Percentiles rank a stretch among this genome's conserved stretches.
phyloP scores from a whole-genome alignment of 2,888 invertebrate genomes.

The Eueremaeus valkanovi region DNA sequence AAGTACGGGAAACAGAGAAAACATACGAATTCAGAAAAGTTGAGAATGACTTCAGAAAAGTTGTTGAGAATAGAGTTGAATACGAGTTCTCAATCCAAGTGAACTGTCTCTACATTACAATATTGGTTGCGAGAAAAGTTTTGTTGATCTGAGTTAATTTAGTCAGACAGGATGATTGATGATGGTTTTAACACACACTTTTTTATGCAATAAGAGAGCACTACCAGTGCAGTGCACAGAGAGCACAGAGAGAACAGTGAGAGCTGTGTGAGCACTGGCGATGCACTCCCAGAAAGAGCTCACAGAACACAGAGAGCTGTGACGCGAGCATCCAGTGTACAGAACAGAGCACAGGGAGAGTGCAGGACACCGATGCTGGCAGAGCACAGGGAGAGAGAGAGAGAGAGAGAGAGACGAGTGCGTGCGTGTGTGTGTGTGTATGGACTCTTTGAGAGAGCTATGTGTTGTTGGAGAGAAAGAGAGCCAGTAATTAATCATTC shows the following conservation, averaged over 20 bases:
- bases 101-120: conserved; percentile 40
- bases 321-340: too few relatives aligned
- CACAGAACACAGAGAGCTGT: background rate
- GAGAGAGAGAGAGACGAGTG: background rate
- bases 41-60: conserved; percentile 28
- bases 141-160: conserved; percentile 47
- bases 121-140: conserved; percentile 41
- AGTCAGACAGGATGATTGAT: conserved; percentile 48
- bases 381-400: conserved; percentile 9
- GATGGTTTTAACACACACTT: conserved; percentile 40
- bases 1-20: background rate
- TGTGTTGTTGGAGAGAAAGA: conserved; percentile 35
- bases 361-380: background rate
- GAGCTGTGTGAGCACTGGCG: background rate
- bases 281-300: background rate
- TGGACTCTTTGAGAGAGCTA: conserved; percentile 21
- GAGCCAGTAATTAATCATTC: conserved; percentile 44
- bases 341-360: too few relatives aligned
- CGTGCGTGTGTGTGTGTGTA: background rate
- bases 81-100: background rate
- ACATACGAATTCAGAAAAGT: conserved; percentile 7
- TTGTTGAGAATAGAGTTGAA: conserved; percentile 30
- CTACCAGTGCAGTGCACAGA: background rate
- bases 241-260: background rate
- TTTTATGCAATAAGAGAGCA: conserved; percentile 34